These are phyloP conservation scores for Norana najaformis DNA, from an alignment of 2,888 invertebrate genomes.

Conservation along the genomic window DNA sequence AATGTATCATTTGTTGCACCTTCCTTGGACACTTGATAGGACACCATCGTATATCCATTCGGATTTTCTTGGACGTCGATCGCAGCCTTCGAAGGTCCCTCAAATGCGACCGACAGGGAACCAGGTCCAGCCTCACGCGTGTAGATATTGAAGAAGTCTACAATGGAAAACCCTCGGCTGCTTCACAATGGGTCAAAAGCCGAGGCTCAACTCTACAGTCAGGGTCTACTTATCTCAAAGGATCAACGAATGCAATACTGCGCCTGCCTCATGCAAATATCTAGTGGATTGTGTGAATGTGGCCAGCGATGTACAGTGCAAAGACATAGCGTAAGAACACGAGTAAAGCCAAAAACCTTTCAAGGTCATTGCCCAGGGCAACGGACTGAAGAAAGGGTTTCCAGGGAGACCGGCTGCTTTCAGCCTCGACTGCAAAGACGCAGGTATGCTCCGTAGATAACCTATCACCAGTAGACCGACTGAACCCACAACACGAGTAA, in stretches of 20 bases:
- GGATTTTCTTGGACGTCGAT: constrained; percentile 35
- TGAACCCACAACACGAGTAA: no score
- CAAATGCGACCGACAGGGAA: constrained; percentile 86
- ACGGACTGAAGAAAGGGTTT: constrained; percentile 93
- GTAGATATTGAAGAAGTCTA: constrained; percentile 80
- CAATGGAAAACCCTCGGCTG: constrained; percentile 9
- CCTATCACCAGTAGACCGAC: no score
- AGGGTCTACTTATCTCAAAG: no score
- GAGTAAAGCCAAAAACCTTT: no score
- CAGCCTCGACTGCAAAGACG: constrained; percentile 83
- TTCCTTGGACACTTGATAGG: constrained; percentile 36
- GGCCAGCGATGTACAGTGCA: no score
- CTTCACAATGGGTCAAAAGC: neutral
- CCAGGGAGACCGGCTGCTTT: constrained; percentile 90
- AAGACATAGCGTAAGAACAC: no score
- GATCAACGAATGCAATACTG: no score
- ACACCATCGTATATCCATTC: constrained; percentile 39
- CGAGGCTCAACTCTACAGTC: neutral
- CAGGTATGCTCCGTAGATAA: constrained; percentile 71
- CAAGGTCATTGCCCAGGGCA: constrained; percentile 87
- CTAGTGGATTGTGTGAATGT: no score
- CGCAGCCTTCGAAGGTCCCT: constrained; percentile 93
- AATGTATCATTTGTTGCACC: constrained; percentile 25
- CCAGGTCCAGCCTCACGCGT: constrained; percentile 96
- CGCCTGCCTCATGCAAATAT: no score